Evolutionary conservation across 2,113 vertebrate genomes (phyloP).

Genomic region (Lycaon pictus): DNA sequence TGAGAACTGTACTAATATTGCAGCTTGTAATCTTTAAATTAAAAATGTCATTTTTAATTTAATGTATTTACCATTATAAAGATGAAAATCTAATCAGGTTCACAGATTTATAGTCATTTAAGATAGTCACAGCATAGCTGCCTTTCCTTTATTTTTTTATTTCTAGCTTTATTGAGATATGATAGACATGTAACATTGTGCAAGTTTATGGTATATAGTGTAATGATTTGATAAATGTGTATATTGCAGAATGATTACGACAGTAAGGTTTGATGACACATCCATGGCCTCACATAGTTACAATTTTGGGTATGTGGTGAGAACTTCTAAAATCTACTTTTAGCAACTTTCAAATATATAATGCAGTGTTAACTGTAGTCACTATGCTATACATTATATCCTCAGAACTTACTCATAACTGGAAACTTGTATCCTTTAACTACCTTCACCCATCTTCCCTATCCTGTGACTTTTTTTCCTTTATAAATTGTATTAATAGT

Average conservation of each 20-base stretch:
- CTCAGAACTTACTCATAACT: not conserved
- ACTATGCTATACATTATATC: not conserved
- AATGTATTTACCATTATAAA: not conserved
- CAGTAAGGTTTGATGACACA: not conserved
- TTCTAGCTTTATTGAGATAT: not conserved
- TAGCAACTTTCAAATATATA: not conserved
- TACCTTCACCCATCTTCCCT: not conserved
- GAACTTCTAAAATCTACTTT: not conserved
- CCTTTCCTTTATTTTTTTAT: not conserved
- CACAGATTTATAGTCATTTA: not conserved
- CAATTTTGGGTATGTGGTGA: not conserved
- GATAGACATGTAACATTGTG: not conserved
- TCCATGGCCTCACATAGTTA: not conserved
- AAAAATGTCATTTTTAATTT: not conserved
- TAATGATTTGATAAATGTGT: not conserved
- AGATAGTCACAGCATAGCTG: not conserved
- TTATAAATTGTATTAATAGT: not conserved
- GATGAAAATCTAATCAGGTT: not conserved
- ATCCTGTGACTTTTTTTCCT: not conserved
- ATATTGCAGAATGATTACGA: not conserved
- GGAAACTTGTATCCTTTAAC: not conserved
- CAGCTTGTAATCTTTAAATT: not conserved
- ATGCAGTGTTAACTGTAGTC: not conserved
- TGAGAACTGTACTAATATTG: not conserved
- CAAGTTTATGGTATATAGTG: not conserved